Conservation (phyloP, 53 echinoderm and acorn worm species). For the Stichopus horrens region DNA sequence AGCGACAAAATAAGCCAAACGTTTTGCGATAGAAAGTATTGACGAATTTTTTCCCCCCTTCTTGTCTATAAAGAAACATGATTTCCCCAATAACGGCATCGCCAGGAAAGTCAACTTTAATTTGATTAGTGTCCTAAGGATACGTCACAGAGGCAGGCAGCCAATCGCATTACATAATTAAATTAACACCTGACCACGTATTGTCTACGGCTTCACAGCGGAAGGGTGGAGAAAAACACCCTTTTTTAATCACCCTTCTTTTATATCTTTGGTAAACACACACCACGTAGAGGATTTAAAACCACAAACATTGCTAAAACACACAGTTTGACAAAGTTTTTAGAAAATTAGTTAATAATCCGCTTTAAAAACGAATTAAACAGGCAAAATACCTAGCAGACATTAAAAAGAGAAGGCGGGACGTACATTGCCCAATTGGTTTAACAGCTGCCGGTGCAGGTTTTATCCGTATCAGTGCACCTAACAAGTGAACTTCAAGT, state of each 20-base stretch:
- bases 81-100: conserved; percentile 32
- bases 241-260: no score
- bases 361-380: background rate
- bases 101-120: conserved; percentile 40
- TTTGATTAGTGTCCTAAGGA: conserved; percentile 23
- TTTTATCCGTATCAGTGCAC: background rate
- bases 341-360: background rate
- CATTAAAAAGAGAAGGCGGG: background rate
- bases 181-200: conserved; percentile 14
- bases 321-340: background rate
- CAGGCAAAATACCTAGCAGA: background rate
- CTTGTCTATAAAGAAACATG: background rate
- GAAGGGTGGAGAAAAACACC: no score
- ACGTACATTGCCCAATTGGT: background rate
- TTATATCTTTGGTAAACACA: no score
- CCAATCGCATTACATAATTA: conserved; percentile 28
- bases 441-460: background rate
- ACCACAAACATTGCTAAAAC: background rate
- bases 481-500: no score
- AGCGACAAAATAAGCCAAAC: conserved; percentile 40
- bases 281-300: background rate
- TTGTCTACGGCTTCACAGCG: no score
- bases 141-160: conserved; percentile 17
- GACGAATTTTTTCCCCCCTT: conserved; percentile 2
- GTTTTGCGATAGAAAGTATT: conserved; percentile 20